Evolutionary conservation across 2,113 vertebrate genomes (phyloP).

Genomic region (Camelus bactrianus): DNA sequence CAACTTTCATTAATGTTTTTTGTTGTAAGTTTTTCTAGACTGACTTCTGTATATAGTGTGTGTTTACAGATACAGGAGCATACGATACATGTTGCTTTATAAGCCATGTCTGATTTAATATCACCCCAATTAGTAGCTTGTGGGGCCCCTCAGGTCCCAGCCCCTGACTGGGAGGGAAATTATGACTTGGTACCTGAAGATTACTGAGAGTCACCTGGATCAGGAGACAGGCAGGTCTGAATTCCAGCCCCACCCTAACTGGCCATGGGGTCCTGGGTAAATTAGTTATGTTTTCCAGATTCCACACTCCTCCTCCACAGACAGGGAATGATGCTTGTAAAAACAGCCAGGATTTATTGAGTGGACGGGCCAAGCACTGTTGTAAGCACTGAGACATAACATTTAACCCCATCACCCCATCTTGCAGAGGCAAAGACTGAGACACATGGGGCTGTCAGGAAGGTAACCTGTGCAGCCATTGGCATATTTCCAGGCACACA

Average conservation of each 20-base stretch:
- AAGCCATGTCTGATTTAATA: rapidly evolving
- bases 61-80: no score
- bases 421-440: not conserved
- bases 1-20: not conserved
- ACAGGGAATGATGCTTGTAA: not conserved
- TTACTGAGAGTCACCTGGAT: not conserved
- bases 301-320: not conserved
- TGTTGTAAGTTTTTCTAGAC: not conserved
- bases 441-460: not conserved
- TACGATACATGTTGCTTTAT: rapidly evolving
- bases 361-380: rapidly evolving
- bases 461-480: rapidly evolving
- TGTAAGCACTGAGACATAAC: no score
- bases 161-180: not conserved
- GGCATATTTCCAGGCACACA: no score
- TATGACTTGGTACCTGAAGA: not conserved
- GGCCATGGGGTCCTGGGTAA: not conserved
- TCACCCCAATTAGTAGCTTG: rapidly evolving
- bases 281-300: not conserved
- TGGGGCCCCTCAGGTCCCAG: not conserved
- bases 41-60: no score
- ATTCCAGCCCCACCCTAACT: not conserved
- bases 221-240: not conserved
- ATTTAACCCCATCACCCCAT: not conserved
- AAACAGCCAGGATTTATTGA: not conserved